A percentile compares a stretch with the other conserved stretches of the same genome.
Evolutionary conservation across 2,888 invertebrate species (phyloP).

Genomic region (Odiellus spinosus): DNA sequence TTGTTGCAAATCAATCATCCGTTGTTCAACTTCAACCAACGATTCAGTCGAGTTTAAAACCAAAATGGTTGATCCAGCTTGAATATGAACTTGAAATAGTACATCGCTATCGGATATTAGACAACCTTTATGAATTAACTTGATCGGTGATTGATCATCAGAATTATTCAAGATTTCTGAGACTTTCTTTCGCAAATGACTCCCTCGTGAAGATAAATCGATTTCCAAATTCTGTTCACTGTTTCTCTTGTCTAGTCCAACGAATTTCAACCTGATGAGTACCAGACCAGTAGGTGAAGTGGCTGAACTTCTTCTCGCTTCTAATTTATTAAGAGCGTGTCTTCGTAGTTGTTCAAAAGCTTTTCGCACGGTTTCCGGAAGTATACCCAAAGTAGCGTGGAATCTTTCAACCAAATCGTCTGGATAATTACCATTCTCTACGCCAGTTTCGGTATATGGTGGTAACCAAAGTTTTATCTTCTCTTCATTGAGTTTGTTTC

Average conservation of each 20-base stretch:
- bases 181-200: too few relatives aligned
- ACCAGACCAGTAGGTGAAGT: conserved; percentile 1
- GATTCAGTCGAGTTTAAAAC: background rate
- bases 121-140: too few relatives aligned
- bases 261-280: conserved; percentile 7
- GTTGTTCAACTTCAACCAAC: conserved; percentile 10
- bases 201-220: too few relatives aligned
- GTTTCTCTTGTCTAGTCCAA: background rate
- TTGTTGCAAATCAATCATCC: conserved; percentile 20
- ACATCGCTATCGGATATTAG: too few relatives aligned
- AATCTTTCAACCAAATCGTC: conserved; percentile 48
- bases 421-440: conserved; percentile 31
- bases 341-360: conserved; percentile 46
- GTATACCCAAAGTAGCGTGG: conserved; percentile 38
- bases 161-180: too few relatives aligned
- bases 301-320: conserved; percentile 31
- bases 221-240: too few relatives aligned
- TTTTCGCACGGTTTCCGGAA: conserved; percentile 36
- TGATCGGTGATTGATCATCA: too few relatives aligned
- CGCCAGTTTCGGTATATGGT: conserved; percentile 45
- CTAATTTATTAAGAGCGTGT: conserved; percentile 53
- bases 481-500: conserved; percentile 48
- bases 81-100: too few relatives aligned
- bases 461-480: conserved; percentile 57
- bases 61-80: too few relatives aligned